Evolutionary conservation across 2,113 vertebrate genomes (phyloP), one percentile per base, ranked within the genome.

Genomic region (Saccopteryx bilineata): DNA sequence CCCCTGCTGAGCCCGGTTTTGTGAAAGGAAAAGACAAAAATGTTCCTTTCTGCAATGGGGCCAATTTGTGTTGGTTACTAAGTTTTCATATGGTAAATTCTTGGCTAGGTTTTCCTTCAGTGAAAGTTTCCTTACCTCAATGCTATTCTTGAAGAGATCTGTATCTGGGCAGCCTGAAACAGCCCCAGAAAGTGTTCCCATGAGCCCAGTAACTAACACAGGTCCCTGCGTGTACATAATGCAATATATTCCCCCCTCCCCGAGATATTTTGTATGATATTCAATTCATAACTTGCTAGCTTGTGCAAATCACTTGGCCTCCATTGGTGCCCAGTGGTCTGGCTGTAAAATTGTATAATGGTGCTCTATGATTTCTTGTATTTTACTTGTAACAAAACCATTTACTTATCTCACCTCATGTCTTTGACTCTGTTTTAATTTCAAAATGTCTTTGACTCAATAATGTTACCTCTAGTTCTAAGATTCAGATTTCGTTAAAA

Each of bases 81-180:
- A 58, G 39, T 69, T 93, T 95, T 93, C 88, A 88, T 26, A 66
- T 72, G 65, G 69, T 28, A 94, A 90, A 61, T 48, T 79, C 81
- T 96, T 89, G 46, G 63, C 90, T 92, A 79, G 5, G 65, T 96
- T 95, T 90, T 69, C 13, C 39, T 33, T 88, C 60, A 12, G 63
- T 79, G 76, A 95, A 94, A 95, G 15, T 23, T 92, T 19, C 78
- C 12, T 96, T 92, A 39, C 33, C 72, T 90, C 52, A 56, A 46
- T 50, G 54, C 21, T 79, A 1, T 48, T 74, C 48, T 81, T n/a
- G 23, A 81, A 33, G 58, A 71, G 69, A 87, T 83, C 12, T 19
- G 0, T 87, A 91, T 89, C 87, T 84, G n/a, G 50, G 85, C 33
- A 88, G 72, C 33, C 85, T 82, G 58, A 69, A 50, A 65, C 74